Evolutionary conservation across 2,797 vertebrate genomes (phyloP), one percentile per base, ranked within the genome.

Genomic region (Champsocephalus gunnari): DNA sequence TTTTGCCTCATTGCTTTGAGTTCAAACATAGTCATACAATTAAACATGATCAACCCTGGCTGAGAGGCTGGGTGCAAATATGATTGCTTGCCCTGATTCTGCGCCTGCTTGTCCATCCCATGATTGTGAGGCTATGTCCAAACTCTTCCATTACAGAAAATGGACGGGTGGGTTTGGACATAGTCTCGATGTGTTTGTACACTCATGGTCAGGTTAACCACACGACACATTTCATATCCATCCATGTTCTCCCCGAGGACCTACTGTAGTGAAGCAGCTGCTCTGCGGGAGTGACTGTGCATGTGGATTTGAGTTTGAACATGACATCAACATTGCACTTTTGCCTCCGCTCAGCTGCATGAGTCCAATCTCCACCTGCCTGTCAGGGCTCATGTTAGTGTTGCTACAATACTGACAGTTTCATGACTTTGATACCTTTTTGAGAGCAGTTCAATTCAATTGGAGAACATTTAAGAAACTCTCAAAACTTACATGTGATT

Each of bases 251-350:
- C 51, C 47, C 62, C 4, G 38, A 65, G 47, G 67, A 48, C 64
- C 13, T 38, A 12, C 71, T 61, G 54, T 77, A 21, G 47, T 66
- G 34, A 28, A 74, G 61, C 73, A 11, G 60, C 75, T 75, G 41
- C 70, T 28, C 19, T 77, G 43, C 12, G 2, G 62, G 66, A 72
- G 75, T 75, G 69, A 38, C 68, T 7, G 63, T 91, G 91, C 90
- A 92, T 92, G 89, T 85, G 75, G 71, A 76, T 73, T 56, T 86
- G 66, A 68, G 64, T 90, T 88, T 75, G 64, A 86, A 82, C 66
- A 69, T 76, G 51, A 69, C 81, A 76, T 89, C 77, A 54, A 66
- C 79, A 75, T 88, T 84, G 74, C 80, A 81, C 71, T 75, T 75
- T 66, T 84, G 88, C 82, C 63, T 75, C 69, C 21, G 66, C 66